Base-by-base conservation (phyloP, 23 tunicate genomes). In the Phallusia fumigata region DNA sequence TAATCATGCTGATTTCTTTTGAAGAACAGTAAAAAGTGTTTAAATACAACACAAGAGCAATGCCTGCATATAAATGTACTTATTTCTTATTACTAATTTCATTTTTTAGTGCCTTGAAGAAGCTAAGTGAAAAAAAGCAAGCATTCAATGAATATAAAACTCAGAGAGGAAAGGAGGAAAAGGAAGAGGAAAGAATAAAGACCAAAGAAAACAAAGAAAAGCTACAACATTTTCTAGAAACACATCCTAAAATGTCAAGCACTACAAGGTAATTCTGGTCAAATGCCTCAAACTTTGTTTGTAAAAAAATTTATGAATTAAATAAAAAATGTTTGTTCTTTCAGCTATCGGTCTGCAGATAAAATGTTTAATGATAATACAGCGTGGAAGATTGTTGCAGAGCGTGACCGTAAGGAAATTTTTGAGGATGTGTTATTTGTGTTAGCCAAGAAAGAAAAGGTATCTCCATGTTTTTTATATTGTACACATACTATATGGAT, bases 101-200 rank as follows among this genome's bases (percentile, higher is more conserved):
- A 31, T 44, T 5, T 11, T 85, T 22, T 87, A 85, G 88, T 49
- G 99, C 99, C 0, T 84, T 96, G 69, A 91, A 84, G 40, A 91
- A 91, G 64, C 74, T 96, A 0, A 90, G 96, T 52, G 99, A 96
- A 58, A 96, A 96, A 77, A 96, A 96, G 53, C 99, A 96, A 78
- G 96, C 96, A 0, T 96, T 91, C 73, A 96, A 96, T 79, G 99
- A 96, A 65, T 96, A 91, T 81, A 96, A 96, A 79, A 96, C 99
- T 19, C 99, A 96, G 47, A 65, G 99, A 26, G 99, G 96, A 13
- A 91, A 90, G 64, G 99, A 96, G 74, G 99, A 96, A 72, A 96
- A 91, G 52, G 99, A 96, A 64, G 99, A 96, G 52, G 99, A 91
- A 79, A 75, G 99, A 53, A 82, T 81, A 53, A 91, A 81, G 79